Base-by-base conservation (phyloP, 1,140 invertebrate species). In the Apis laboriosa region DNA sequence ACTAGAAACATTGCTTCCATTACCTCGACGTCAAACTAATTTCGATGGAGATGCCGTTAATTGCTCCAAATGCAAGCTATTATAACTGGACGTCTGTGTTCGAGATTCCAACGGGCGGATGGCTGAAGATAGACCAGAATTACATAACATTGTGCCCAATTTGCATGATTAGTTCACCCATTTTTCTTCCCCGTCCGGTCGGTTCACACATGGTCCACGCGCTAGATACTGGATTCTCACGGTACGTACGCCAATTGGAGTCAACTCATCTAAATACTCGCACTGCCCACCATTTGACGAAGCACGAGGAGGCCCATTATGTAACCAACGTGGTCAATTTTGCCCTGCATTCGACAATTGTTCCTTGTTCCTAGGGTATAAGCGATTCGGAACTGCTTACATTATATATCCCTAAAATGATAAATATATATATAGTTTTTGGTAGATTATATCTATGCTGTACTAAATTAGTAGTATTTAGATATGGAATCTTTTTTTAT, bases 191-290 rank as follows among this genome's bases (percentile, higher is more conserved):
- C 55, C 17, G 79, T 24, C 21, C 51, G 51, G 28, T 64, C 67
- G 78, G 55, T 84, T 86, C 74, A 84, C 77, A 79, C 70, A 84
- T 77, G 80, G 76, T 76, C 84, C 85, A 64, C 78, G 88, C 76
- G 84, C 87, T 80, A 89, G 88, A 89, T 89, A 89, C 86, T 89
- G 88, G 87, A 89, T 89, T 89, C 88, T 89, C 88, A 89, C 88
- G 88, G 88, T 89, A 88, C 86, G 86, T 87, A 88, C 87, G 86
- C 84, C 88, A 89, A 89, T 89, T 89, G 88, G 87, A 89, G 88
- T 89, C 88, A 89, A 89, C 88, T 89, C 88, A 89, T 89, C 88
- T 89, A 89, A 89, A 89, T 89, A 88, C 87, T 77, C 87, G 84
- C 70, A 67, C 88, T 89, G 84, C 88, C 87, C 88, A 86, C 86